phyloP scores from a whole-genome alignment of 2,113 vertebrate genomes.

The Chaenogobius annularis region DNA sequence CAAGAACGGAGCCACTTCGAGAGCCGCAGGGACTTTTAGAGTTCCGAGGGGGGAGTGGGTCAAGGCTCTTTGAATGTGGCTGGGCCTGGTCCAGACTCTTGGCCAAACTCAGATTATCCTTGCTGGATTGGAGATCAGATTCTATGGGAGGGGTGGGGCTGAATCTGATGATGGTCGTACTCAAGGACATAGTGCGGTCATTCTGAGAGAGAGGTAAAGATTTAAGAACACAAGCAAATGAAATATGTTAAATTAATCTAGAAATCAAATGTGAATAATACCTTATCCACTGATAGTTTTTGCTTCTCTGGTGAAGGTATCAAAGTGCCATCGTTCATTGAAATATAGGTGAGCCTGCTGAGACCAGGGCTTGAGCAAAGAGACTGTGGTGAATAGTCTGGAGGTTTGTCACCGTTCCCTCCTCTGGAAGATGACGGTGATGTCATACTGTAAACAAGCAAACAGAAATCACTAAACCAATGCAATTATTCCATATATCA shows the following conservation, averaged over 20 bases:
- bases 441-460: slow-evolving; percentile 36
- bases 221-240: neutral
- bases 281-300: slow-evolving; percentile 68
- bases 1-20: slow-evolving; percentile 40
- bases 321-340: slow-evolving; percentile 77
- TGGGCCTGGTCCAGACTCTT: slow-evolving; percentile 41
- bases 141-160: slow-evolving; percentile 83
- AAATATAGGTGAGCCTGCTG: slow-evolving; percentile 88
- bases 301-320: slow-evolving; percentile 49
- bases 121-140: slow-evolving; percentile 32
- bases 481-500: neutral
- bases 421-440: slow-evolving; percentile 49
- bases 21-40: slow-evolving; percentile 45
- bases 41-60: slow-evolving; percentile 39
- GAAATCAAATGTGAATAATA: neutral
- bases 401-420: slow-evolving; percentile 44
- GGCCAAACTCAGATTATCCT: slow-evolving; percentile 12
- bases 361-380: slow-evolving; percentile 77
- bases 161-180: slow-evolving; percentile 87
- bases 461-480: neutral
- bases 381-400: slow-evolving; percentile 71
- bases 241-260: neutral
- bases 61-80: slow-evolving; percentile 60
- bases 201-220: slow-evolving; percentile 66
- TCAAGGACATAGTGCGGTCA: slow-evolving; percentile 80